Evolutionary conservation across 2,888 invertebrate genomes (phyloP), one percentile per base, ranked within the genome.

Genomic region (Limnephilus marmoratus): DNA sequence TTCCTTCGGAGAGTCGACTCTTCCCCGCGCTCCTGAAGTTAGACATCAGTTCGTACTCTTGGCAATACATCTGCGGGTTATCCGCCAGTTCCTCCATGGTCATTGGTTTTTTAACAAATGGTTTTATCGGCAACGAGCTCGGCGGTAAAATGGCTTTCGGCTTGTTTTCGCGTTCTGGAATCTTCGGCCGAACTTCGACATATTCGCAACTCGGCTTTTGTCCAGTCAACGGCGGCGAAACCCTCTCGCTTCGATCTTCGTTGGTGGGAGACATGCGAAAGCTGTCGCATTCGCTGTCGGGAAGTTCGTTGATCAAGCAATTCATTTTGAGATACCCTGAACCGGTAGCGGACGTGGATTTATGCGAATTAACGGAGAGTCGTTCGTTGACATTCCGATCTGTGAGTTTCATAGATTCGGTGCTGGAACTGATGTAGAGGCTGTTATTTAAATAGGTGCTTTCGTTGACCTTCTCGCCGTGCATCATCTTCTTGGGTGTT

Each of bases 271-370:
- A 91, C 31, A 45, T 91, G 34, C 81, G 45, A 81, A 49, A 37
- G 29, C 29, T 11, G 15, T 49, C 41, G 7, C 45, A 15, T 7
- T 31, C 53, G 53, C 29, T 11, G 92, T 95, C 95, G 91, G 95
- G 95, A 41, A 95, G 95, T 93, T 96, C 96, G 94, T 95, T 95
- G 93, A 95, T 95, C 93, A 96, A 94, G 94, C 96, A 95, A 81
- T 95, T 95, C 96, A 96, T 96, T 93, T 95, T 95, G 94, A 96
- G 95, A 94, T 96, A 96, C 18, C 96, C 96, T 94, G 95, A 95
- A 4, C 85, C 83, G 94, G 95, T 95, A 92, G 95, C 95, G 1
- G 83, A 82, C 24, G 80, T 87, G 80, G 96, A 95, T 93, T 95
- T 95, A 93, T 94, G 95, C 41, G 95, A 95, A 94, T 95, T 95